Base-by-base conservation (phyloP, 1,140 invertebrate species). In the Monochamus saltuarius region DNA sequence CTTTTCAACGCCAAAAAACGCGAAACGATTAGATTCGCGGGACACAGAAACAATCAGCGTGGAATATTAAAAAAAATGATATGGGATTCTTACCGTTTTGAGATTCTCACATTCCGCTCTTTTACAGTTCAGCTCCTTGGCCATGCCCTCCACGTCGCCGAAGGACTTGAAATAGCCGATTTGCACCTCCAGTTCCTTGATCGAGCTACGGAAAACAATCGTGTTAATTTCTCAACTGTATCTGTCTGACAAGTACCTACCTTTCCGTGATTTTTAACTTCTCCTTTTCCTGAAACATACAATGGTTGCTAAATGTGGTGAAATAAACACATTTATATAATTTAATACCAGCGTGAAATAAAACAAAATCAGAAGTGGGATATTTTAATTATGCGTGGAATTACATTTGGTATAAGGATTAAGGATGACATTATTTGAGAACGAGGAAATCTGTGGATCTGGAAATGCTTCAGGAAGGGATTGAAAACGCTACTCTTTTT, bases 61-160 rank as follows among this genome's bases (percentile, higher is more conserved):
- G 46, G 19, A 49, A 49, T 17, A 9, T 40, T n/a, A 40, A 9
- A n/a, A 40, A 4, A 40, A n/a, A n/a, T n/a, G 6, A 29, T 29
- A 6, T 6, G 22, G 22, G 10, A 37, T 49, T 59, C 29, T 53
- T 56, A 71, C 69, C 54, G 64, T 55, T 56, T 67, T 58, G 35
- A 71, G 52, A 47, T 47, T 42, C n/a, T 65, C 54, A 56, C 59
- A 67, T 56, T 71, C 65, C 8, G 59, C 56, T 37, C 42, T 52
- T 59, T 62, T 61, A 19, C 8, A 37, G 17, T 69, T 50, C 8
- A 69, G 38, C 35, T 66, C 64, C 17, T 46, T 55, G 9, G 50
- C 39, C 35, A 66, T 38, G 6, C 17, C 16, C 10, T 62, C 38
- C 7, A 63, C 35, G 49, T 66, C 56, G n/a, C 49, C 61, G 50